Percentiles rank a stretch among this genome's conserved stretches.
Evolutionary conservation across 2,113 vertebrate species (phyloP).

Genomic region (Syngnathoides biaculeatus): DNA sequence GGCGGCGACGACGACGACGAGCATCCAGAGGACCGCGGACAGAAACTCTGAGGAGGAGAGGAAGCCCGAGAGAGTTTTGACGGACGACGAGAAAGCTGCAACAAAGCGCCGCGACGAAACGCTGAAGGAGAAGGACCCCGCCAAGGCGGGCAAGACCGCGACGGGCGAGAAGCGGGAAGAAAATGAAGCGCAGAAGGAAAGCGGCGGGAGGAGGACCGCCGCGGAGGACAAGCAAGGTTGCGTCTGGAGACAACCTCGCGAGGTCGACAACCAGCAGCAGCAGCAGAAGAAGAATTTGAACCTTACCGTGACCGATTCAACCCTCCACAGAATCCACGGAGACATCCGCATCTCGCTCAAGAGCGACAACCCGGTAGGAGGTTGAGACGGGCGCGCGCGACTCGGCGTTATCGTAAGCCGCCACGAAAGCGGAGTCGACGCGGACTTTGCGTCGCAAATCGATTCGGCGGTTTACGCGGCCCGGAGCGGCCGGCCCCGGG

Average conservation of each 20-base stretch:
- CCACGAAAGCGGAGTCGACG: no score
- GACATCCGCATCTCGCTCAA: conserved; percentile 94
- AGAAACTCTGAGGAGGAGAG: neutral
- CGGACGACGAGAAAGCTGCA: conserved; percentile 8
- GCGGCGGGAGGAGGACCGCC: neutral
- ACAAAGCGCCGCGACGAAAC: neutral
- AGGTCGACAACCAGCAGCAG: neutral
- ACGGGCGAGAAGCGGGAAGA: neutral
- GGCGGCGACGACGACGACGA: neutral
- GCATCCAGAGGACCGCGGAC: neutral
- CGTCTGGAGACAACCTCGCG: neutral
- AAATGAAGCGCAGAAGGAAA: neutral
- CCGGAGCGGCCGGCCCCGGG: no score
- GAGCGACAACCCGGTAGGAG: conserved; percentile 87
- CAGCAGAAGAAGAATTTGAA: neutral
- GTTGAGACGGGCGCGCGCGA: no score
- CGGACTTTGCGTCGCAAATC: no score
- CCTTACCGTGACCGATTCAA: conserved; percentile 79
- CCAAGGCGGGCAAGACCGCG: neutral
- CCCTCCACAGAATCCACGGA: conserved; percentile 89
- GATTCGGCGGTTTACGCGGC: no score
- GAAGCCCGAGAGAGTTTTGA: neutral
- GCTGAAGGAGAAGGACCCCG: neutral
- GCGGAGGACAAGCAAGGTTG: neutral
- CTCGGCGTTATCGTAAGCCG: no score